Evolutionary conservation across 1,140 invertebrate genomes (phyloP), one percentile per base, ranked within the genome.

Genomic region (Physella acuta): DNA sequence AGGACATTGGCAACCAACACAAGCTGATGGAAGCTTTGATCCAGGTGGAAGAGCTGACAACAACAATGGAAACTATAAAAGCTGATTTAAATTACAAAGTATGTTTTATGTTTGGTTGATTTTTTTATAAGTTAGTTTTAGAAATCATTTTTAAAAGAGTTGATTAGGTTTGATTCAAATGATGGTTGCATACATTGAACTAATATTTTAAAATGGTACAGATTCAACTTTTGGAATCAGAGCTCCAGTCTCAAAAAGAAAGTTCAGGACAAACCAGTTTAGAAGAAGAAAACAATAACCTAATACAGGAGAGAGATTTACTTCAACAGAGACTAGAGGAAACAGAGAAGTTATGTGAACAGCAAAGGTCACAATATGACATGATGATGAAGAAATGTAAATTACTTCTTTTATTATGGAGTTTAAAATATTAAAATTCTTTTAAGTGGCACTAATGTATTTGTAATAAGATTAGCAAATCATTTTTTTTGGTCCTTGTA

Each of bases 1-100:
- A 39, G 4, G 59, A 71, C 33, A 74, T 73, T 55, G 70, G 71
- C 0, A 64, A 59, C 17, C 60, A 79, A 44, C 55, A 71, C 16
- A 70, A 72, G 58, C 65, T 79, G 33, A 75, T 79, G 76, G 69
- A 73, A 58, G 77, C 77, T 14, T 44, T 77, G 61, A 39, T 61
- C 14, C 71, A 77, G 24, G 68, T 77, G 26, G 76, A 79, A 65
- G 52, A 68, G 33, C 65, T 77, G 0, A 76, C 74, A 44, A 60
- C 62, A 3, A 30, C 72, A 1, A 30, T 73, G 51, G 70, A 77
- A 52, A 49, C 68, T 14, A 63, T 72, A 44, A 79, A 75, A 60
- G 55, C 49, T 30, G 62, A 73, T 37, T 70, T 70, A 26, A 51
- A 73, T 14, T 24, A 62, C 55, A 33, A 79, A 76, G 77, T 79